Evolutionary conservation across 2,888 invertebrate species (phyloP), one percentile per base, ranked within the genome.

Genomic region (Xestia c-nigrum): DNA sequence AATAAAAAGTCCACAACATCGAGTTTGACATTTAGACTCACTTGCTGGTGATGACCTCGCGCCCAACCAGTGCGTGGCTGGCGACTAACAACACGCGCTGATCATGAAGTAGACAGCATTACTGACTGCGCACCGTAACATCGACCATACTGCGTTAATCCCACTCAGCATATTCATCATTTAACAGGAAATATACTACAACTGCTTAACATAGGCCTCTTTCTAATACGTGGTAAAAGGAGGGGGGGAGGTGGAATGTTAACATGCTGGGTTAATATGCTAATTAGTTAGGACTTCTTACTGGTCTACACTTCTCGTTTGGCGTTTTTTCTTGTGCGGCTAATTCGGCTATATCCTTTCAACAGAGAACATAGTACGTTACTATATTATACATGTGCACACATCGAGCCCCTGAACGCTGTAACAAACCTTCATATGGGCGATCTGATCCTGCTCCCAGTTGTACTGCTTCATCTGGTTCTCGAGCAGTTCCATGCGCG

Each of bases 401-500:
- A 43, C 43, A 16, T 9, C 31, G n/a, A 16, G 24, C 21, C 5
- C 47, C 64, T 21, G 12, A 46, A 21, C 5, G 24, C 24, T 21
- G 9, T 55, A 9, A 77, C 81, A 3, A 92, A 98, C 98, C 97
- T 99, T 99, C 99, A 99, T 99, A 92, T 99, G 99, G 80, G 99
- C 97, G 84, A 99, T 99, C 96, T 99, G 99, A 95, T 99, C 99
- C 94, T 99, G 99, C 95, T 99, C 99, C 99, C 99, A 99, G 91
- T 99, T 99, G 96, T 99, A 99, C 92, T 99, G 99, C 94, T 99
- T 99, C 98, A 98, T 98, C 96, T 99, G 99, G 95, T 99, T 99
- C 95, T 99, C 99, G 83, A 99, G 97, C 89, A 99, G 96, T 93
- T 99, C 99, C 97, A 98, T 97, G 83, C 99, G 97, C 0, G 99